These are phyloP conservation scores for Oreohelix idahoensis DNA, from an alignment of 1,140 invertebrate species.

Conservation along the genomic window DNA sequence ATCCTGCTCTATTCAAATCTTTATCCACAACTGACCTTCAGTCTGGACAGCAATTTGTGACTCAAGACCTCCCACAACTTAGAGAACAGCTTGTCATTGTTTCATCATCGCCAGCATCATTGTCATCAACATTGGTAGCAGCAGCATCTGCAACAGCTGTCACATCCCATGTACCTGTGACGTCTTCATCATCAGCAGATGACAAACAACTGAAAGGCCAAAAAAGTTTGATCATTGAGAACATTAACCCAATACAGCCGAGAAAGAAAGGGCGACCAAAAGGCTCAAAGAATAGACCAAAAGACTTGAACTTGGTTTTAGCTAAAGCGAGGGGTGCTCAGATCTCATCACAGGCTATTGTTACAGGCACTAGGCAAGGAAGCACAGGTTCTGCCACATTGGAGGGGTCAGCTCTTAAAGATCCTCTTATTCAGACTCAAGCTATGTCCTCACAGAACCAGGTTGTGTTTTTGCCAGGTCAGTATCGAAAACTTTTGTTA, in stretches of 20 bases:
- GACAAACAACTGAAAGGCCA: not conserved
- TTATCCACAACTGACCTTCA: constrained; percentile 43
- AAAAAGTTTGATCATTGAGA: constrained; percentile 40
- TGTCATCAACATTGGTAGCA: not conserved
- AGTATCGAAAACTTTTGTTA: constrained; percentile 37
- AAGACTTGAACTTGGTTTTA: constrained; percentile 46
- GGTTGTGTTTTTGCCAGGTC: not conserved
- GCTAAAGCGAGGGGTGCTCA: constrained; percentile 40
- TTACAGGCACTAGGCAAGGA: constrained; percentile 9
- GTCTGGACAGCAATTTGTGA: not conserved
- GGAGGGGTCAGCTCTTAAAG: constrained; percentile 6
- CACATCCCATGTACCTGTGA: not conserved
- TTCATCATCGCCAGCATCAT: constrained; percentile 20
- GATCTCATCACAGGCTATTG: not conserved
- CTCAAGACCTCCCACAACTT: constrained; percentile 42
- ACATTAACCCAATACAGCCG: constrained; percentile 38
- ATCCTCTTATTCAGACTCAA: not conserved
- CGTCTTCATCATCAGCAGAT: not conserved
- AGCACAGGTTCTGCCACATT: not conserved
- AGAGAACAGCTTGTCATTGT: constrained; percentile 38
- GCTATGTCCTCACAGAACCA: not conserved
- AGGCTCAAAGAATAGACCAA: constrained; percentile 63
- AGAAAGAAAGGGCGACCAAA: constrained; percentile 62
- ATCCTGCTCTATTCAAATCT: constrained; percentile 38
- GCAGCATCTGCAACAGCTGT: not conserved